A percentile compares a stretch with the other conserved stretches of the same genome.
phyloP scores from a whole-genome alignment of 2,888 invertebrate species.

The Lasioglossum marginatum region DNA sequence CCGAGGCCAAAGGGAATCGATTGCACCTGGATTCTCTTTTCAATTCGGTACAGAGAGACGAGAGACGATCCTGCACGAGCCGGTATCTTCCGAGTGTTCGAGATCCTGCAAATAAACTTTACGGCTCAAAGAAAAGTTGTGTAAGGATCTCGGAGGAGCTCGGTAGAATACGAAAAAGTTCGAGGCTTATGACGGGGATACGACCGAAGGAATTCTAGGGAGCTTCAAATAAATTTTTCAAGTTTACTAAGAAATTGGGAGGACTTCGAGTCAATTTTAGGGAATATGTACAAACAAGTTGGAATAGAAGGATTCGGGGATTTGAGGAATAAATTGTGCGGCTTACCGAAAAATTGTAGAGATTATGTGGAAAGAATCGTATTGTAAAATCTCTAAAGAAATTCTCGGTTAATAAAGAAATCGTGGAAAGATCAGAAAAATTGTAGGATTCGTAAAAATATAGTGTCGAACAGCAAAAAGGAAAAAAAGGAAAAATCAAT shows the following conservation, averaged over 20 bases:
- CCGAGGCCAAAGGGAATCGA: background rate
- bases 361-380: too few relatives aligned
- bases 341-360: background rate
- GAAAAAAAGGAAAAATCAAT: too few relatives aligned
- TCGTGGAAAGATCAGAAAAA: background rate
- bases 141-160: background rate
- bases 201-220: background rate
- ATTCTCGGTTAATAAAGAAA: background rate
- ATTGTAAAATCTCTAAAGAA: background rate
- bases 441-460: background rate
- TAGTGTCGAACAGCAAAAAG: background rate
- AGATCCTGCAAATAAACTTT: background rate
- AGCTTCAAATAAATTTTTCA: background rate
- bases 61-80: background rate
- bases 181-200: background rate
- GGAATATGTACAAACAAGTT: background rate
- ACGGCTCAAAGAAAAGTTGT: slow-evolving; percentile 1
- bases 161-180: background rate
- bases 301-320: background rate
- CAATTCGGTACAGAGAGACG: background rate
- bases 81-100: background rate
- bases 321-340: background rate
- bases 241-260: background rate
- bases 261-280: background rate
- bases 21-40: background rate